phyloP scores from a whole-genome alignment of 2,113 vertebrate species.

The Pelmatolapia mariae region DNA sequence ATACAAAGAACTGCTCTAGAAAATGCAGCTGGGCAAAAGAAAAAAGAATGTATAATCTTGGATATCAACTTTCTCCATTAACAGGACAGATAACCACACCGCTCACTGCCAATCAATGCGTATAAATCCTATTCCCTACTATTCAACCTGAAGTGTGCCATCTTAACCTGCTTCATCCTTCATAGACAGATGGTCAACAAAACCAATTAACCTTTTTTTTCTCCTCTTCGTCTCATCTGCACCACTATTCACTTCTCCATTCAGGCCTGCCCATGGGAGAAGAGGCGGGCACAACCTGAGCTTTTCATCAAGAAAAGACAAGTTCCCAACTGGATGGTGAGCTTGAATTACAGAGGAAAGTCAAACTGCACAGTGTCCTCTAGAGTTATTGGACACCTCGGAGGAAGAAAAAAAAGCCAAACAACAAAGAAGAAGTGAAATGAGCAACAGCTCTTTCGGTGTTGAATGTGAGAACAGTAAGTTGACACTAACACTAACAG shows the following conservation, averaged over 20 bases:
- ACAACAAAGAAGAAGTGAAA: background rate
- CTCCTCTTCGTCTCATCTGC: constrained; percentile 59
- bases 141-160: constrained; percentile 51
- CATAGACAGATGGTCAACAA: constrained; percentile 80
- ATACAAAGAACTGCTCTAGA: background rate
- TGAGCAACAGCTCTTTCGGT: background rate
- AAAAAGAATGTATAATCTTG: constrained; percentile 10
- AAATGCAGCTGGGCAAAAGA: background rate
- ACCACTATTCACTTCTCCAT: constrained; percentile 23
- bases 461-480: background rate
- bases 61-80: constrained; percentile 64
- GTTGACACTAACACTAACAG: background rate
- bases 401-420: background rate
- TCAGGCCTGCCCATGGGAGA: constrained; percentile 5
- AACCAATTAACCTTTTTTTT: constrained; percentile 83
- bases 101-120: constrained; percentile 53
- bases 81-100: constrained; percentile 61
- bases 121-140: constrained; percentile 66
- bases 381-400: background rate
- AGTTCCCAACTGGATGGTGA: background rate
- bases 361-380: background rate
- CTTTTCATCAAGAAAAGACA: background rate
- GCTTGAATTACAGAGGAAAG: constrained; percentile 15
- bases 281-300: constrained; percentile 8
- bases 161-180: constrained; percentile 36